phyloP scores from a whole-genome alignment of 2,113 vertebrate genomes.

The Pluvialis apricaria region DNA sequence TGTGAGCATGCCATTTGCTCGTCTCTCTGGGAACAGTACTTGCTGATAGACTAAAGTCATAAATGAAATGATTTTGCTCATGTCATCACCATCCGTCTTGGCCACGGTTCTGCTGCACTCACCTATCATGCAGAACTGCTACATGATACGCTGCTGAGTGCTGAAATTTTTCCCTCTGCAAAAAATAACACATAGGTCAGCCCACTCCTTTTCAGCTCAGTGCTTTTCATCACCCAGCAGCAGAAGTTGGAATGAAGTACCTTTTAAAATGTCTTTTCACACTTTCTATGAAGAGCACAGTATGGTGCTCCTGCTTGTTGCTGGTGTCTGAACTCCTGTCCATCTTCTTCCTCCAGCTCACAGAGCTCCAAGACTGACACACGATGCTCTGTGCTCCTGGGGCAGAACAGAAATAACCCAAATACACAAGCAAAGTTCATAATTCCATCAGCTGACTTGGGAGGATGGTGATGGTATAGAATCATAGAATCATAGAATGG shows the following conservation, averaged over 20 bases:
- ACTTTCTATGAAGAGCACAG: neutral
- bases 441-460: neutral
- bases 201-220: neutral
- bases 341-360: neutral
- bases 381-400: accelerated
- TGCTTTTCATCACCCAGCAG: neutral
- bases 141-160: neutral
- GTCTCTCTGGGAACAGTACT: neutral
- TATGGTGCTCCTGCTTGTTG: neutral
- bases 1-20: accelerated
- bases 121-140: neutral
- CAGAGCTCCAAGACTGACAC: neutral
- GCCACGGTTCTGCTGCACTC: neutral
- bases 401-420: neutral
- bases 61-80: neutral
- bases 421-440: neutral
- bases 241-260: neutral
- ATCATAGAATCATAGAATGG: too few relatives aligned
- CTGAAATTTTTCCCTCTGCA: neutral
- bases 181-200: neutral
- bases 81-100: neutral
- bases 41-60: neutral
- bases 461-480: neutral
- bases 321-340: neutral
- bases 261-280: neutral